These are phyloP conservation scores for Bos taurus DNA, from an alignment of 2,113 vertebrate species.

Conservation along the genomic window DNA sequence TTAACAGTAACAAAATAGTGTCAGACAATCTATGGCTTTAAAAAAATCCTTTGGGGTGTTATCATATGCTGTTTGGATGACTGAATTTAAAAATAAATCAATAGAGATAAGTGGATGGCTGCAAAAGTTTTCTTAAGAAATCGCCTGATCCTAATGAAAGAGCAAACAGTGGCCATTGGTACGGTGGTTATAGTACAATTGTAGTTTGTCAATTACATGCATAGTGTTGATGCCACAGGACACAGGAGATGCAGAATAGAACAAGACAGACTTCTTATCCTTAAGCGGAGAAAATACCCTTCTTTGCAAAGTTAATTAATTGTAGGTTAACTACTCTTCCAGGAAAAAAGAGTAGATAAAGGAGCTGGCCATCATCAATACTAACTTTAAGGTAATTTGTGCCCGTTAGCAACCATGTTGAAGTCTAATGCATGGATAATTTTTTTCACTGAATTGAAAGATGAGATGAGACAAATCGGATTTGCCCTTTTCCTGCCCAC, in stretches of 20 bases:
- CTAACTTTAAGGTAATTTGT: background rate
- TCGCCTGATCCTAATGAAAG: background rate
- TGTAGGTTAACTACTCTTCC: background rate
- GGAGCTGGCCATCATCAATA: background rate
- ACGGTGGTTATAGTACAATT: background rate
- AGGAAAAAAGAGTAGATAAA: background rate
- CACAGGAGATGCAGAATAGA: background rate
- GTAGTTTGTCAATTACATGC: background rate
- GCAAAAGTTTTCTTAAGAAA: background rate
- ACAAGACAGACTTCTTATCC: background rate
- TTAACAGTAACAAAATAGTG: background rate
- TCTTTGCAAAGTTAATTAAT: background rate
- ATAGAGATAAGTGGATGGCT: background rate
- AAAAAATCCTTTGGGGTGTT: background rate
- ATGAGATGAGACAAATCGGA: background rate
- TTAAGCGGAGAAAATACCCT: background rate
- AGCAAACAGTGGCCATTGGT: background rate
- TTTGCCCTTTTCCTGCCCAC: background rate
- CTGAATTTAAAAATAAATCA: background rate
- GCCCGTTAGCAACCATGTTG: background rate
- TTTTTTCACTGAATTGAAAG: background rate
- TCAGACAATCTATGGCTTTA: background rate
- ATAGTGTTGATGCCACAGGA: background rate
- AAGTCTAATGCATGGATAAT: background rate
- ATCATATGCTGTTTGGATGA: background rate